Base-by-base conservation (phyloP, 2,888 invertebrate species). In the Palloptera scutellata region DNA sequence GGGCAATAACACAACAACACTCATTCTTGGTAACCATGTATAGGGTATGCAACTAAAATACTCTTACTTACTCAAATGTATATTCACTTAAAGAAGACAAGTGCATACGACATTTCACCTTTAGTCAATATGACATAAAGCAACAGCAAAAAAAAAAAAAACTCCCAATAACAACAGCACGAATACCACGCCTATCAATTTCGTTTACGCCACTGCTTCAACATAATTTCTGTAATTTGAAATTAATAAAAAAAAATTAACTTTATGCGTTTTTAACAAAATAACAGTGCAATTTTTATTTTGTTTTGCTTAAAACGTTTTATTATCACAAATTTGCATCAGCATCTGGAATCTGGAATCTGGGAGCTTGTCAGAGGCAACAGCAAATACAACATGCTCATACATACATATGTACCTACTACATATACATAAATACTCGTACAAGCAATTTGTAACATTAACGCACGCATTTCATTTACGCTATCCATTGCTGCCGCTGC, bases 291-390 rank as follows among this genome's bases (percentile, higher is more conserved):
- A 79, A 78, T 79, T 78, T 57, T 43, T 13, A 11, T 19, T 68
- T 15, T 15, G 42, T 40, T 40, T 40, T 42, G 20, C 60, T 19
- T 19, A 19, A 17, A 30, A 41, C 20, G 58, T 64, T 73, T 74
- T 67, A 73, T 73, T 76, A 76, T 74, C 74, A 69, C 67, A 65
- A 75, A 77, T 77, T 77, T 77, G 77, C 77, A 77, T 77, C 76
- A 53, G 57, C 54, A 41, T 17, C 17, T 6, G 63, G 30, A 30
- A 30, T 30, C 30, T 30, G 9, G n/a, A 17, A n/a, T 48, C 40
- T 54, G 41, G 8, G 13, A 6, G 30, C n/a, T 60, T 61, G 45
- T 20, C 61, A 61, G 60, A 54, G 30, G 66, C 52, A 60, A 30
- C 17, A 19, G 1, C 15, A 11, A 12, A 17, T 15, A 45, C 13